phyloP scores from a whole-genome alignment of 2,113 vertebrate genomes.

The Pogona vitticeps region DNA sequence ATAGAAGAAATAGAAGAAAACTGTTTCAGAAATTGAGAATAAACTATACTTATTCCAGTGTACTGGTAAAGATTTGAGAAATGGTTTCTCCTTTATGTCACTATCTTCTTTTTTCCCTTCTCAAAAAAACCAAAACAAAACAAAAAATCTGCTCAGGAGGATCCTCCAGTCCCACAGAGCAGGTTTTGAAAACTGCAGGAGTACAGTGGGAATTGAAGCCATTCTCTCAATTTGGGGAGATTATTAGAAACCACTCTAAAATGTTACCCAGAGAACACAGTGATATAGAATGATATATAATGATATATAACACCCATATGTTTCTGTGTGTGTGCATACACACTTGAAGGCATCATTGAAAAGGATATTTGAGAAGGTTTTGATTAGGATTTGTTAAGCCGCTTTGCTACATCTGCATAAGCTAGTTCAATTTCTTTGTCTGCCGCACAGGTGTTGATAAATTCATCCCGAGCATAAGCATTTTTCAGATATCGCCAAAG shows the following conservation, averaged over 20 bases:
- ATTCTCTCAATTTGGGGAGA: not conserved
- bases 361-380: slow-evolving; percentile 53
- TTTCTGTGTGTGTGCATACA: not conserved
- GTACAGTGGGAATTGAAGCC: not conserved
- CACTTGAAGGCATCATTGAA: slow-evolving; percentile 63
- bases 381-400: slow-evolving; percentile 85
- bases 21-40: not conserved
- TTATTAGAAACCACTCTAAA: not conserved
- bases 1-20: not conserved
- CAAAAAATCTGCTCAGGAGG: not conserved
- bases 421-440: slow-evolving; percentile 92
- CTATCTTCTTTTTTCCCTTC: slow-evolving; percentile 30
- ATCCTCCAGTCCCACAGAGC: not conserved
- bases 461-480: slow-evolving; percentile 88
- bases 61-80: slow-evolving; percentile 42
- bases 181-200: not conserved
- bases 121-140: no score
- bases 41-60: slow-evolving; percentile 31
- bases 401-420: slow-evolving; percentile 91
- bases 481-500: slow-evolving; percentile 94
- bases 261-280: slow-evolving; percentile 43
- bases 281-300: not conserved
- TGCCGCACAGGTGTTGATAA: slow-evolving; percentile 94
- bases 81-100: not conserved
- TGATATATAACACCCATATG: not conserved